Evolutionary conservation across 2,888 invertebrate genomes (phyloP), one percentile per base, ranked within the genome.

Genomic region (Rhamphomyia laevipes): DNA sequence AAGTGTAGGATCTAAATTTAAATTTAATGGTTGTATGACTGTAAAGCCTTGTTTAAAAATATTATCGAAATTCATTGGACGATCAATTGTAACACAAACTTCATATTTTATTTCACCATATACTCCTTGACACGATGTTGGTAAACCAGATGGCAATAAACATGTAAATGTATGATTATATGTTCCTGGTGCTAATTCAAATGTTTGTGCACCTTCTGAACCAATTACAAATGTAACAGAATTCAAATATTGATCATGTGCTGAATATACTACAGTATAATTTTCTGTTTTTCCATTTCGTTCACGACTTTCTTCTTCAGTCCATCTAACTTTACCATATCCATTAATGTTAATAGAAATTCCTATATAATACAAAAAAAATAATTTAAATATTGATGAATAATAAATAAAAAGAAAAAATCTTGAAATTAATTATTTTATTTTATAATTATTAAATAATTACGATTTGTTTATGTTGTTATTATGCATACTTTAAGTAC

Each of bases 21-120:
- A 74, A 70, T 91, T 88, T 59, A 89, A 71, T 4, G 82, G 77
- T 55, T 84, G 81, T 48, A 86, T 76, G 13, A 92, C 82, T 45
- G 82, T 85, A 42, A 42, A 42, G 15, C n/a, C 42, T 13, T 21
- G 21, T 7, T 38, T 38, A 38, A 40, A 40, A 18, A 40, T 18
- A 40, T 40, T 40, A 60, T 91, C 88, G 65, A 84, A 84, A 59
- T 84, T 86, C 83, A 86, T 87, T 12, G 89, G 87, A 27, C 86
- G 76, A 63, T 90, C 89, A 17, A 92, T 72, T 4, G 78, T 80
- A 17, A 84, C 82, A 62, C 83, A 85, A 10, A 87, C 77, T 4
- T 80, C 81, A 62, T 91, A 92, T 30, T 83, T 75, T 23, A 92
- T 77, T 59, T 80, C 77, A 0, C 90, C 86, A 67, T 74, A 74